A percentile compares a stretch with the other conserved stretches of the same genome.
phyloP scores from a whole-genome alignment of 2,888 invertebrate genomes.

The Pteria penguin region DNA sequence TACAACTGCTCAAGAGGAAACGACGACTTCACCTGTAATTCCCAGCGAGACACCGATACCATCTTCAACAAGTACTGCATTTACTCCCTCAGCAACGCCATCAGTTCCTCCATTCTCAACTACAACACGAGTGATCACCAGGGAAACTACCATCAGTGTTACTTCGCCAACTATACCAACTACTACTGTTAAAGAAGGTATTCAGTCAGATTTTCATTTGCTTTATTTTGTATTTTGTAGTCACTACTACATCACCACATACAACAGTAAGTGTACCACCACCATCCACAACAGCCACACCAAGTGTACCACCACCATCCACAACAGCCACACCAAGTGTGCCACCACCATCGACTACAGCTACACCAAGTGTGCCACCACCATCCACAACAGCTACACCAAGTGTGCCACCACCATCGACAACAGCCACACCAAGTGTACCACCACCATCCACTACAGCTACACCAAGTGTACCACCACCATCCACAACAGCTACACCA shows the following conservation, averaged over 20 bases:
- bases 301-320: neutral
- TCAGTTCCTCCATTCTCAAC: no score
- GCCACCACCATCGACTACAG: conserved; percentile 6
- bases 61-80: no score
- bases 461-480: neutral
- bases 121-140: no score
- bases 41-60: no score
- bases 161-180: no score
- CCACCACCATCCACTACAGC: neutral
- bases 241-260: neutral
- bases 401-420: neutral
- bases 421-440: neutral
- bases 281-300: neutral
- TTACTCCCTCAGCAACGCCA: no score
- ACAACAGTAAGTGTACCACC: neutral
- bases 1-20: no score
- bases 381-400: conserved; percentile 4
- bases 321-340: neutral
- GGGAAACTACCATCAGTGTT: no score
- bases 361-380: neutral
- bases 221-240: no score
- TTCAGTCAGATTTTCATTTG: no score
- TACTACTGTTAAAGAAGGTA: no score
- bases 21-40: no score
- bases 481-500: neutral